phyloP scores from a whole-genome alignment of 2,797 vertebrate species.

The Furcifer pardalis region DNA sequence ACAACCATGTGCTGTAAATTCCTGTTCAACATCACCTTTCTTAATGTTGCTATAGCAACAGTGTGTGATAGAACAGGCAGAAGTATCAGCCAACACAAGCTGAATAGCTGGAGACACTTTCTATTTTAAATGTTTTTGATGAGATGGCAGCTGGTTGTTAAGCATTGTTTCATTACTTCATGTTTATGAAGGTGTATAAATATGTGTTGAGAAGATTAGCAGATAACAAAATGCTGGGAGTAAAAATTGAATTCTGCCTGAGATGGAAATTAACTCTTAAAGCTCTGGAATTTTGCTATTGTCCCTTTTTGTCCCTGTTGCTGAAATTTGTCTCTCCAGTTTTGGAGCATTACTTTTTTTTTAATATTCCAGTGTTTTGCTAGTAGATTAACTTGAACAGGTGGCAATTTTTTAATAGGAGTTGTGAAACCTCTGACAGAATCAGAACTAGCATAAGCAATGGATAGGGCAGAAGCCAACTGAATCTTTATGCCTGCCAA shows the following conservation, averaged over 20 bases:
- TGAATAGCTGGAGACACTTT: neutral
- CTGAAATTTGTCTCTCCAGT: no score
- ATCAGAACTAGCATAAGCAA: neutral
- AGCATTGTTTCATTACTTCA: conserved; percentile 13
- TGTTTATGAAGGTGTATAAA: conserved; percentile 40
- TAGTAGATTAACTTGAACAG: neutral
- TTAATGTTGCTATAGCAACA: conserved; percentile 8
- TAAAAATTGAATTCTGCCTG: neutral
- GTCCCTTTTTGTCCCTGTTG: neutral
- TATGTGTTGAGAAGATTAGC: conserved; percentile 29
- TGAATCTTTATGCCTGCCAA: neutral
- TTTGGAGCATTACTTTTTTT: neutral
- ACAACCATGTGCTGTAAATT: neutral
- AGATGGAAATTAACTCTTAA: neutral
- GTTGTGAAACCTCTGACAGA: neutral
- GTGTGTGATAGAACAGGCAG: neutral
- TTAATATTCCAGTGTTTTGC: neutral
- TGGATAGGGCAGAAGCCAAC: neutral
- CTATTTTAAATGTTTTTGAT: conserved; percentile 36
- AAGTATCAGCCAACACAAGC: conserved; percentile 45
- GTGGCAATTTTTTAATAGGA: neutral
- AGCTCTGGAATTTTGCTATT: neutral
- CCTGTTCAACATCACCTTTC: neutral
- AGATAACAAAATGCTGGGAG: neutral
- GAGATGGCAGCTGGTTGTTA: conserved; percentile 35